Evolutionary conservation across 1,140 invertebrate genomes (phyloP).

Genomic region (Nautilus pompilius): DNA sequence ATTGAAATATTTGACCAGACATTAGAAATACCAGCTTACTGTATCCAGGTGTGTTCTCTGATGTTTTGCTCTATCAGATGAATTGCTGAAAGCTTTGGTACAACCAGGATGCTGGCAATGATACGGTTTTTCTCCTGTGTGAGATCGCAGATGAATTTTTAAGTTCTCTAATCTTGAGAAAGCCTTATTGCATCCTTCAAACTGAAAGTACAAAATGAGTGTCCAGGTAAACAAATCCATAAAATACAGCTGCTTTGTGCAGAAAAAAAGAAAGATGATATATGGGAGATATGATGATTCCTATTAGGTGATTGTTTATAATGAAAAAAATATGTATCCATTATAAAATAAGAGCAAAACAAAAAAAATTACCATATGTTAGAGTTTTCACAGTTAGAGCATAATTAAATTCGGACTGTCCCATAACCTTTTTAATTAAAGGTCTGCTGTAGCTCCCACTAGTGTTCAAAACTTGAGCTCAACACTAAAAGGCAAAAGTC

Average conservation of each 20-base stretch:
- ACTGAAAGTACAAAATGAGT: slow-evolving; percentile 64
- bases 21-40: too few species aligned
- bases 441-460: too few species aligned
- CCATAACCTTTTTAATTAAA: too few species aligned
- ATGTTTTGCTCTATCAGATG: slow-evolving; percentile 94
- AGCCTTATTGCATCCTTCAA: slow-evolving; percentile 82
- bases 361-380: too few species aligned
- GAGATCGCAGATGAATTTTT: slow-evolving; percentile 93
- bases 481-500: too few species aligned
- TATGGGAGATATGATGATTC: neutral
- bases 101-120: slow-evolving; percentile 74
- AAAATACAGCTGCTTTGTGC: neutral
- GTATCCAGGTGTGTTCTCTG: slow-evolving; percentile 94
- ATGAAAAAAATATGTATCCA: too few species aligned
- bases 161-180: slow-evolving; percentile 93
- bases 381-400: too few species aligned
- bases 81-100: slow-evolving; percentile 92
- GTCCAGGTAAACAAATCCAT: neutral
- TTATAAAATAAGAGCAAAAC: too few species aligned
- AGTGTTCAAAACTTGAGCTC: too few species aligned
- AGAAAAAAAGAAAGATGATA: neutral
- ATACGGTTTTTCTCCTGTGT: slow-evolving; percentile 70
- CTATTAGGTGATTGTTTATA: neutral
- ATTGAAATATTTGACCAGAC: too few species aligned
- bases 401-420: too few species aligned